Percentiles rank a stretch among this genome's conserved stretches.
These are phyloP conservation scores for Synergus itoensis DNA, from an alignment of 2,888 invertebrate genomes.

Conservation along the genomic window DNA sequence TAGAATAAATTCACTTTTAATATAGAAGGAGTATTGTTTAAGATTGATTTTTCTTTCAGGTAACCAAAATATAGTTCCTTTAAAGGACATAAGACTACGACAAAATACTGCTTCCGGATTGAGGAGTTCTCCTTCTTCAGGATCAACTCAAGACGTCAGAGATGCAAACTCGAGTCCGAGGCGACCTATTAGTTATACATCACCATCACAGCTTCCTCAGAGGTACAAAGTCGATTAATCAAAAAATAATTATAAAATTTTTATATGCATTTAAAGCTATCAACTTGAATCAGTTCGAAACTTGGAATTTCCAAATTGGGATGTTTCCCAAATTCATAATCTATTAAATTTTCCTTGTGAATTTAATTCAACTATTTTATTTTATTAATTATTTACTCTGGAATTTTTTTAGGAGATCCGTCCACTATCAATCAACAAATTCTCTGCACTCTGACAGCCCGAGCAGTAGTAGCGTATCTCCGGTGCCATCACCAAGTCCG, in stretches of 20 bases:
- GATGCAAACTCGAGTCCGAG: constrained; percentile 69
- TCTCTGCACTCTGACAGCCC: constrained; percentile 91
- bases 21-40: background rate
- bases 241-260: background rate
- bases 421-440: constrained; percentile 91
- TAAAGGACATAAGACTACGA: constrained; percentile 80
- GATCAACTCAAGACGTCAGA: constrained; percentile 71
- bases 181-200: constrained; percentile 72
- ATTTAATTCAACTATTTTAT: background rate
- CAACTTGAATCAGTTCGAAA: too few relatives aligned
- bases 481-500: constrained; percentile 88
- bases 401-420: constrained; percentile 82
- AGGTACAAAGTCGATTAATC: constrained; percentile 67
- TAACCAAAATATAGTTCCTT: constrained; percentile 69
- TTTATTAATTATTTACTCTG: background rate
- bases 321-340: too few relatives aligned
- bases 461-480: constrained; percentile 91
- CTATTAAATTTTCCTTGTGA: too few relatives aligned
- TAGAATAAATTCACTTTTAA: too few relatives aligned
- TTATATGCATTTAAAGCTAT: too few relatives aligned
- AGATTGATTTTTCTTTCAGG: constrained; percentile 49
- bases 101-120: constrained; percentile 77
- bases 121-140: constrained; percentile 68
- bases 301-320: too few relatives aligned
- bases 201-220: constrained; percentile 76